Conservation (phyloP, 2,888 invertebrate genomes). For the Apamea crenata region DNA sequence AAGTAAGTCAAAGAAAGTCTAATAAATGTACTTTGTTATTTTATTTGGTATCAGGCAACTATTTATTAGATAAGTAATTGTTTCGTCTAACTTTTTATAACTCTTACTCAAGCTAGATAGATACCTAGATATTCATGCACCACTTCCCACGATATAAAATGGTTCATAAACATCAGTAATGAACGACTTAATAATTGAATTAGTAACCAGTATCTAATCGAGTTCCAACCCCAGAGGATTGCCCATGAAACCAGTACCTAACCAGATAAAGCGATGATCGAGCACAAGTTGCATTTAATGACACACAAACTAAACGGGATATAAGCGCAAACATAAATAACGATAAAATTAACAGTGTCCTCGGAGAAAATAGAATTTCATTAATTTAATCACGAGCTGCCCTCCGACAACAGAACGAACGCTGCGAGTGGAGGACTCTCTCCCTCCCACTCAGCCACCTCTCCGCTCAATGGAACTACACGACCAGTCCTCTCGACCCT, state of each 20-base stretch:
- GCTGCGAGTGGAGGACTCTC: slow-evolving; percentile 46
- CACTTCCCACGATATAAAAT: slow-evolving; percentile 14
- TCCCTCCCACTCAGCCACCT: slow-evolving; percentile 54
- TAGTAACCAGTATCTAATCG: slow-evolving; percentile 25
- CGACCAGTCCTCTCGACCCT: slow-evolving; percentile 64
- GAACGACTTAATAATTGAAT: slow-evolving; percentile 51
- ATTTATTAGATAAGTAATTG: neutral
- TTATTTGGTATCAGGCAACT: too few relatives aligned
- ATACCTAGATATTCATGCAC: neutral
- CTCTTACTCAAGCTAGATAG: neutral
- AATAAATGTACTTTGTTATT: neutral
- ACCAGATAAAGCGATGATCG: slow-evolving; percentile 49
- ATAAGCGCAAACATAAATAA: slow-evolving; percentile 69
- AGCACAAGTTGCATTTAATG: slow-evolving; percentile 64
- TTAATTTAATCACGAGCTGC: slow-evolving; percentile 79
- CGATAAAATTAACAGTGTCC: slow-evolving; percentile 73
- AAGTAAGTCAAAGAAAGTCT: neutral
- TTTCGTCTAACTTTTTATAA: neutral
- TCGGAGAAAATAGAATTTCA: slow-evolving; percentile 76
- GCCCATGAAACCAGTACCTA: slow-evolving; percentile 35
- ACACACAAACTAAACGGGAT: slow-evolving; percentile 58
- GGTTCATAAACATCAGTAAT: slow-evolving; percentile 39
- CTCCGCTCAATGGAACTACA: slow-evolving; percentile 66
- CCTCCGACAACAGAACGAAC: slow-evolving; percentile 69
- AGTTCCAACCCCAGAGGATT: slow-evolving; percentile 32